Percentiles rank a stretch among this genome's conserved stretches.
Evolutionary conservation across 2,113 vertebrate species (phyloP).

Genomic region (Dinomys branickii): DNA sequence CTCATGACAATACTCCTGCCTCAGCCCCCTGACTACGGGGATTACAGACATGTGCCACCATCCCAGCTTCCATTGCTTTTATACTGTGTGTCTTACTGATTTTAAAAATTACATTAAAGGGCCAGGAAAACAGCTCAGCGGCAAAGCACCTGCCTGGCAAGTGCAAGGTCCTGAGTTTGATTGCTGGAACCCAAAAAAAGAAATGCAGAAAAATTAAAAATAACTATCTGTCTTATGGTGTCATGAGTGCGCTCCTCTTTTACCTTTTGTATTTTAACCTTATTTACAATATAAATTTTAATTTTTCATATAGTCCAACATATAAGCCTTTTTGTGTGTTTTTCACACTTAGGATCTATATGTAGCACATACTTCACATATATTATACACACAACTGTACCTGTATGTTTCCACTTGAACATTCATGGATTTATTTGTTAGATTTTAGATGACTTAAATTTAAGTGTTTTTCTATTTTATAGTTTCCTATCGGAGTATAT

Average conservation of each 20-base stretch:
- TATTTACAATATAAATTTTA: background rate
- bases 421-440: background rate
- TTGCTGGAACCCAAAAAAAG: no score
- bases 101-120: background rate
- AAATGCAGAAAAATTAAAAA: no score
- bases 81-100: background rate
- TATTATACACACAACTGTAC: background rate
- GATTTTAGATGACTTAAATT: background rate
- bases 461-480: slow-evolving; percentile 24
- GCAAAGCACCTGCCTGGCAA: no score
- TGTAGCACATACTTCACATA: no score
- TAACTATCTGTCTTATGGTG: background rate
- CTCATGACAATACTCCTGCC: no score
- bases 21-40: no score
- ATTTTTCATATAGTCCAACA: background rate
- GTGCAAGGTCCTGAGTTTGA: no score
- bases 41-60: no score
- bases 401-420: background rate
- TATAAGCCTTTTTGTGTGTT: background rate
- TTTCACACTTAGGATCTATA: background rate
- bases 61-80: background rate
- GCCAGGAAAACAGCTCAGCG: no score
- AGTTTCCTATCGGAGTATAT: background rate
- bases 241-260: background rate
- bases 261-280: background rate